Evolutionary conservation across 2,113 vertebrate genomes (phyloP).

Genomic region (Cyprinodon variegatus): DNA sequence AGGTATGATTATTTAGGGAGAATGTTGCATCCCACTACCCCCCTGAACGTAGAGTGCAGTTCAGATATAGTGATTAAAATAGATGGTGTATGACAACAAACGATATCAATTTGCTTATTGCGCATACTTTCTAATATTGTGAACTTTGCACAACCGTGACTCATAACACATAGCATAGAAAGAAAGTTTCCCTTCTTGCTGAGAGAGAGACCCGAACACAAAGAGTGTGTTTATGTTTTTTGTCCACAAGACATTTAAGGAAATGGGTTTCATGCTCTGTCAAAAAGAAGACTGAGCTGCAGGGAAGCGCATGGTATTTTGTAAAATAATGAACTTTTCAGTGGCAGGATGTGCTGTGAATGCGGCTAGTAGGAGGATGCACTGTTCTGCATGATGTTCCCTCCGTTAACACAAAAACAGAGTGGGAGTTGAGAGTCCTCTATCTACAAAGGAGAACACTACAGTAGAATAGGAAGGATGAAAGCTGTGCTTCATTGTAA

Average conservation of each 20-base stretch:
- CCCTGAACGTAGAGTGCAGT: background rate
- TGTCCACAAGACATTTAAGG: conserved; percentile 30
- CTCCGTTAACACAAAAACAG: conserved; percentile 60
- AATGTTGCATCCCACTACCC: background rate
- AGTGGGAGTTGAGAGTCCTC: conserved; percentile 50
- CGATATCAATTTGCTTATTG: background rate
- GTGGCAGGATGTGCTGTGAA: conserved; percentile 63
- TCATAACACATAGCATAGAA: conserved; percentile 3
- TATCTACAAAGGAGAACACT: conserved; percentile 51
- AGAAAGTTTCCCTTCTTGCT: conserved; percentile 13
- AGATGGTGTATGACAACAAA: background rate
- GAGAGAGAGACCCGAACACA: background rate
- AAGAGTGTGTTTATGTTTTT: conserved; percentile 8
- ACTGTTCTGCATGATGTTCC: conserved; percentile 58
- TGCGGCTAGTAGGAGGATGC: conserved; percentile 58
- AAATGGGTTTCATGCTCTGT: conserved; percentile 39
- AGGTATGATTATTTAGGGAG: background rate
- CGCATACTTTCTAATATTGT: background rate
- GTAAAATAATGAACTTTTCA: conserved; percentile 60
- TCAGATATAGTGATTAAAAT: background rate
- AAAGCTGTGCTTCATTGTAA: conserved; percentile 9
- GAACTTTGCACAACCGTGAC: background rate
- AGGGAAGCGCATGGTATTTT: conserved; percentile 10
- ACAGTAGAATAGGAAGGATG: conserved; percentile 14
- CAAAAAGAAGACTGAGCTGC: conserved; percentile 44